Percentiles rank a stretch among this genome's conserved stretches.
Evolutionary conservation across 2,797 vertebrate species (phyloP).

Genomic region (Bradypodion pumilum): DNA sequence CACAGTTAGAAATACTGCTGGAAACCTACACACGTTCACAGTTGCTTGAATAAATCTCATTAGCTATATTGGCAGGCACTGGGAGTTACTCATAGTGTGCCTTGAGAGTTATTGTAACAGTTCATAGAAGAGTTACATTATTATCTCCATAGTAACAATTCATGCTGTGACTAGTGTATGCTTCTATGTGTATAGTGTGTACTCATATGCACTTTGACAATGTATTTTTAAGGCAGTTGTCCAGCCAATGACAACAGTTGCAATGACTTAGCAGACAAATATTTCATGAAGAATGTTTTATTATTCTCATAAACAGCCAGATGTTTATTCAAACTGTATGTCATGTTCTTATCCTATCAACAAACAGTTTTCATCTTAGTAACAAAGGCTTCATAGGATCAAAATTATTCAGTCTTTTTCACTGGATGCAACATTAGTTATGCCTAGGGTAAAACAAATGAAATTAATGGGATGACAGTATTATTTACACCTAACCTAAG

Average conservation of each 20-base stretch:
- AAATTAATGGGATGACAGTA: background rate
- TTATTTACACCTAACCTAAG: background rate
- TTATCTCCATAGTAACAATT: background rate
- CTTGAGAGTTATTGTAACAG: constrained; percentile 26
- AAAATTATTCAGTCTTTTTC: background rate
- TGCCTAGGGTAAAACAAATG: background rate
- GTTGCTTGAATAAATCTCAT: constrained; percentile 36
- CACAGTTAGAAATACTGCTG: background rate
- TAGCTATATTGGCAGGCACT: constrained; percentile 38
- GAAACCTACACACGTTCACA: constrained; percentile 7
- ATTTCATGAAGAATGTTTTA: constrained; percentile 48
- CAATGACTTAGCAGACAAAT: constrained; percentile 43
- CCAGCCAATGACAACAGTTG: constrained; percentile 61
- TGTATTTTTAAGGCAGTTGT: constrained; percentile 60
- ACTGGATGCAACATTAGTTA: too few relatives aligned
- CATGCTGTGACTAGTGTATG: constrained; percentile 52
- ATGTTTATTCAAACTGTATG: constrained; percentile 4
- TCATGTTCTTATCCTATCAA: background rate
- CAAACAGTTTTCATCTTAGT: background rate
- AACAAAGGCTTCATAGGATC: background rate
- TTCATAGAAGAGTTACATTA: background rate
- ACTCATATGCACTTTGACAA: constrained; percentile 50
- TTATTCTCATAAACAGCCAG: constrained; percentile 43
- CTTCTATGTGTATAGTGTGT: constrained; percentile 41
- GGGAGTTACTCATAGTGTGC: constrained; percentile 55